These are phyloP conservation scores for Champsocephalus esox DNA, from an alignment of 2,797 vertebrate species.

Conservation along the genomic window DNA sequence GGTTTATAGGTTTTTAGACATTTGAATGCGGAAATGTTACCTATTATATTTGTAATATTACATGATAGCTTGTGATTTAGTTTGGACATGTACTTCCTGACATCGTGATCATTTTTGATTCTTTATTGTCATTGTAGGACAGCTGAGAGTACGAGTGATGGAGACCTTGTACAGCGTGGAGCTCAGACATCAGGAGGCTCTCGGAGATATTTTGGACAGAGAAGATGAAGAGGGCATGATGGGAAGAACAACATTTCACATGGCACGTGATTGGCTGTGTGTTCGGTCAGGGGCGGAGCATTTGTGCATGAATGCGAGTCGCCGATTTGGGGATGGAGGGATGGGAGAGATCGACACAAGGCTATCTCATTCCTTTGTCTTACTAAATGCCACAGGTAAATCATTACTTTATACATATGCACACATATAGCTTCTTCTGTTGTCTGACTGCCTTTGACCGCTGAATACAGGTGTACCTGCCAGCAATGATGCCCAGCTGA, in stretches of 20 bases:
- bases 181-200: conserved; percentile 76
- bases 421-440: background rate
- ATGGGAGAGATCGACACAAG: conserved; percentile 65
- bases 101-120: background rate
- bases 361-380: conserved; percentile 78
- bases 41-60: background rate
- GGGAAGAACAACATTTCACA: conserved; percentile 49
- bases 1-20: too few relatives aligned
- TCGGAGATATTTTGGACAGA: conserved; percentile 46
- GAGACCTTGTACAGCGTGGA: conserved; percentile 77
- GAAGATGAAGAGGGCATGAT: conserved; percentile 49
- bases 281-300: conserved; percentile 69
- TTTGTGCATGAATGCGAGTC: conserved; percentile 80
- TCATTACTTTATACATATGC: background rate
- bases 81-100: background rate
- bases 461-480: conserved; percentile 80
- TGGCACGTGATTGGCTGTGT: conserved; percentile 66
- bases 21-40: too few relatives aligned
- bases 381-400: conserved; percentile 76
- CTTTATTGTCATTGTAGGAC: conserved; percentile 60
- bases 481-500: conserved; percentile 65
- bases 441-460: conserved; percentile 11
- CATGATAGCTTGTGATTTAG: background rate
- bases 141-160: conserved; percentile 79
- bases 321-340: conserved; percentile 34